Conservation (phyloP, 2,797 vertebrate genomes). For the Pelobates cultripes region DNA sequence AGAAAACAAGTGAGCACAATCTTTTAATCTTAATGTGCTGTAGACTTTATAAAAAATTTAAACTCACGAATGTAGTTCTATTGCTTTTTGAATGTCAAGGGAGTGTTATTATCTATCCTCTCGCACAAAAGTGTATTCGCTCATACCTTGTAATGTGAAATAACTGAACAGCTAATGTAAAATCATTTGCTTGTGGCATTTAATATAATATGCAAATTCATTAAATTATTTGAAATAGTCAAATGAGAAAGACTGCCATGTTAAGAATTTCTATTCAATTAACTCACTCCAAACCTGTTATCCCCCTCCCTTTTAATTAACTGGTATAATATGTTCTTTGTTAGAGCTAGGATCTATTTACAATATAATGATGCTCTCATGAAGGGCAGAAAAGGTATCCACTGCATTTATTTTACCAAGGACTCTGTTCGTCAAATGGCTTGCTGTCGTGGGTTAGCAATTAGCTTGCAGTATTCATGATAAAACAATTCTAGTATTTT, state of each 20-base stretch:
- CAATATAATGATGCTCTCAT: background rate
- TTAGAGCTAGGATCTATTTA: conserved; percentile 7
- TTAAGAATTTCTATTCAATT: conserved; percentile 61
- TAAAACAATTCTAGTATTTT: too few species aligned
- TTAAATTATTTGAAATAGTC: conserved; percentile 61
- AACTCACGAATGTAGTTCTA: conserved; percentile 40
- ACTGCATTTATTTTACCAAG: too few species aligned
- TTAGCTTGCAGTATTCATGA: too few species aligned
- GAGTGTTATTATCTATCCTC: conserved; percentile 68
- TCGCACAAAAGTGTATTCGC: conserved; percentile 57
- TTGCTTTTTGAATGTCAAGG: conserved; percentile 57
- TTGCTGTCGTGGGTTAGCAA: too few species aligned
- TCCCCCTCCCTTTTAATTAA: conserved; percentile 41
- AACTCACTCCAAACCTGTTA: conserved; percentile 18
- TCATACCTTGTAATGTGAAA: conserved; percentile 56
- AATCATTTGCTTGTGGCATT: conserved; percentile 66
- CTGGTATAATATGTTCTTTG: conserved; percentile 23
- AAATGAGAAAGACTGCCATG: conserved; percentile 60
- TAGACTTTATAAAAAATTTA: conserved; percentile 26
- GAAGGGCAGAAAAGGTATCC: background rate
- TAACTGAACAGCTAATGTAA: conserved; percentile 59
- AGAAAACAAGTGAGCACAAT: conserved; percentile 26
- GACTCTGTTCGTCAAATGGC: too few species aligned
- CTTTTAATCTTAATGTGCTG: conserved; percentile 21
- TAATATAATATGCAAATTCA: conserved; percentile 73